Percentiles rank a stretch among this genome's conserved stretches.
Conservation (phyloP, 2,888 invertebrate species). For the Osmoderma eremita region DNA sequence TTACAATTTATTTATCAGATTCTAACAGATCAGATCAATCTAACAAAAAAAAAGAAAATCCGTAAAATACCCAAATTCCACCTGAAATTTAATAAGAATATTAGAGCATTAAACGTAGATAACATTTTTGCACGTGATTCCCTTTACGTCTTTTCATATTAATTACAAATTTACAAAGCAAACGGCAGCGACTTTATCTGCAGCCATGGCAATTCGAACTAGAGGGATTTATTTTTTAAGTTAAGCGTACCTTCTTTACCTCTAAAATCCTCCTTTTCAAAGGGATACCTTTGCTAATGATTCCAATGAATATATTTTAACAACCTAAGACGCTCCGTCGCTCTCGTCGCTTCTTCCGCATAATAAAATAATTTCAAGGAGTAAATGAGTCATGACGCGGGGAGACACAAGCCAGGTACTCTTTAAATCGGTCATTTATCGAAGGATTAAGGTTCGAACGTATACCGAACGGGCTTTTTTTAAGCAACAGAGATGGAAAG, state of each 20-base stretch:
- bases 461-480: conserved; percentile 20
- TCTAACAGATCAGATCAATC: no score
- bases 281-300: conserved; percentile 15
- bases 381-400: conserved; percentile 23
- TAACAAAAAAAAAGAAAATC: no score
- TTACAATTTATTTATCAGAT: no score
- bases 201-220: no score
- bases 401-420: conserved; percentile 32
- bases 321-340: neutral
- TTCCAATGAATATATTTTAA: conserved; percentile 20
- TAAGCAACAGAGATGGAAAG: conserved; percentile 4
- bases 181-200: no score
- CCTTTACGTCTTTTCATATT: no score
- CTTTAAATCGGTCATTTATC: conserved; percentile 31
- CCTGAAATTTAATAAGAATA: no score
- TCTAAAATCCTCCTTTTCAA: conserved; percentile 1
- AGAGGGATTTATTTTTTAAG: no score
- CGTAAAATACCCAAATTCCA: no score
- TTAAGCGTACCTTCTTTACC: neutral
- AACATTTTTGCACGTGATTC: no score
- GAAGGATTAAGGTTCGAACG: conserved; percentile 28
- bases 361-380: conserved; percentile 32
- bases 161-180: no score
- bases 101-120: no score
- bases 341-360: neutral